Evolutionary conservation across 2,888 invertebrate species (phyloP).

Genomic region (Ennomos fuscantarius): DNA sequence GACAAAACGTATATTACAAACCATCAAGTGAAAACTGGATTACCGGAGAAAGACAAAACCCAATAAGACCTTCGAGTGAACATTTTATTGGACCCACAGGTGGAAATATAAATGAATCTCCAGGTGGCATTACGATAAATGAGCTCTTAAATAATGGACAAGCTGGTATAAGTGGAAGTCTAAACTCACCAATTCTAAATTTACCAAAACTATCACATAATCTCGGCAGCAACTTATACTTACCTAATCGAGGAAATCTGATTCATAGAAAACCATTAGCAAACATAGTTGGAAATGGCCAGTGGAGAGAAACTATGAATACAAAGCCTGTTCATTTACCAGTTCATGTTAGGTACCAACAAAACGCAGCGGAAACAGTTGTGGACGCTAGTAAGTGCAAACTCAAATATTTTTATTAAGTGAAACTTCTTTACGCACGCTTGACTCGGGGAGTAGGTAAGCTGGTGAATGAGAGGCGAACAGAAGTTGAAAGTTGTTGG

Average conservation of each 20-base stretch:
- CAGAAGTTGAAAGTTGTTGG: no score
- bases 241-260: conserved; percentile 2
- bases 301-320: not conserved
- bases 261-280: not conserved
- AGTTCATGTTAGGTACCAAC: no score
- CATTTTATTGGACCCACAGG: not conserved
- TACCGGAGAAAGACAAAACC: not conserved
- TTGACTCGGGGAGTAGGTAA: no score
- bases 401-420: no score
- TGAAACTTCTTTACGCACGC: no score
- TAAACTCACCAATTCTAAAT: no score
- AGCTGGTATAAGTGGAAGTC: not conserved
- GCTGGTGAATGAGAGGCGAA: no score
- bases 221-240: conserved; percentile 1
- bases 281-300: not conserved
- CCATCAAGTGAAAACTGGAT: no score
- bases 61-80: not conserved
- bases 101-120: conserved; percentile 1
- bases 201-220: not conserved
- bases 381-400: no score
- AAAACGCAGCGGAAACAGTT: no score
- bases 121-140: not conserved
- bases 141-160: no score
- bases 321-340: conserved; percentile 1
- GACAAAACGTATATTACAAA: not conserved